Evolutionary conservation across 1,140 invertebrate species (phyloP).

Genomic region (Pachypsylla venusta): DNA sequence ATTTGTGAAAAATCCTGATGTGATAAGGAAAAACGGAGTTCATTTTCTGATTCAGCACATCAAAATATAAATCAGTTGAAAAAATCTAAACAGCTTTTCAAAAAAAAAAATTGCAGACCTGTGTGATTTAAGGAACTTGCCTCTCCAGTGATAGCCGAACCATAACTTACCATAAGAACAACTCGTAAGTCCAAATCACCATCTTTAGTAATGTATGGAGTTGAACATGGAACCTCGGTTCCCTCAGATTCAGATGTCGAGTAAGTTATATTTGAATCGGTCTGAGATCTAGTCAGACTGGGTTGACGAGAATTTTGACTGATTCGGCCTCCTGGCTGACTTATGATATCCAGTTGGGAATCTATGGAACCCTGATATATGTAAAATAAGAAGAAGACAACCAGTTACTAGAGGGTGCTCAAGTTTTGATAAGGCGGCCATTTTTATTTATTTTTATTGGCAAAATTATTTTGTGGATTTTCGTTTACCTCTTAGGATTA

Average conservation of each 20-base stretch:
- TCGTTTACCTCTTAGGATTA: no score
- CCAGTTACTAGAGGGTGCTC: no score
- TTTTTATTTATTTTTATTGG: no score
- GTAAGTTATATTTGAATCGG: slow-evolving; percentile 89
- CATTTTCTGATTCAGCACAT: not conserved
- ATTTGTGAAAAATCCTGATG: no score
- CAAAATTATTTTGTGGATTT: no score
- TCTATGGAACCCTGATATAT: slow-evolving; percentile 45
- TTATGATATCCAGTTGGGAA: slow-evolving; percentile 58
- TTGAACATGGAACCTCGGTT: slow-evolving; percentile 73
- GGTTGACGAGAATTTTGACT: slow-evolving; percentile 33
- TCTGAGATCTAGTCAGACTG: slow-evolving; percentile 69
- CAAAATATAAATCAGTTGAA: not conserved
- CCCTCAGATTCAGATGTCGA: slow-evolving; percentile 48
- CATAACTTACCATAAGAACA: slow-evolving; percentile 59
- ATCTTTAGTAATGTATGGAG: slow-evolving; percentile 84
- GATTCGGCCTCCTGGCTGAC: slow-evolving; percentile 23
- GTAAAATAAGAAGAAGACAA: not conserved
- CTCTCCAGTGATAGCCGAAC: no score
- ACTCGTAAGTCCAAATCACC: slow-evolving; percentile 85
- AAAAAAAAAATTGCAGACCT: no score
- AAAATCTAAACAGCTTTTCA: no score
- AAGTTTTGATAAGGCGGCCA: no score
- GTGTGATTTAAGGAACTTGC: not conserved
- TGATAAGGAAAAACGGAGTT: not conserved